Conservation (phyloP, 2,113 vertebrate species). For the Malurus elegans region DNA sequence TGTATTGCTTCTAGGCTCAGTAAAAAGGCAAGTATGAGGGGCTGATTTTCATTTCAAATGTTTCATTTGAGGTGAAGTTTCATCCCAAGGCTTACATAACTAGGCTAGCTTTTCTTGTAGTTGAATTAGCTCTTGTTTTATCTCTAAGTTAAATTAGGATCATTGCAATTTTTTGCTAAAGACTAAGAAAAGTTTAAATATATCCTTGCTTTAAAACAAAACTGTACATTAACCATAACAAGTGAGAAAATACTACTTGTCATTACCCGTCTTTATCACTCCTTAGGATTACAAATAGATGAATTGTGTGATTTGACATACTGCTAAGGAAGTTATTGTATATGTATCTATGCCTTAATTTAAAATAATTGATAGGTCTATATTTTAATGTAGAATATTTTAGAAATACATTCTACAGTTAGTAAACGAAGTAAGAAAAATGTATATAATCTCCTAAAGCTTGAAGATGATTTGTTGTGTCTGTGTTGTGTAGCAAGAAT, state of each 20-base stretch:
- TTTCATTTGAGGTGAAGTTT: conserved; percentile 6
- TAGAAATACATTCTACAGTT: not conserved
- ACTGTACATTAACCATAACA: not conserved
- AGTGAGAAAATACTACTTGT: not conserved
- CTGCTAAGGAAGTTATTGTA: not conserved
- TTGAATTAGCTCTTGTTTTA: not conserved
- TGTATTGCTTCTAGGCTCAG: not conserved
- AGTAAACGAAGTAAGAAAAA: not conserved
- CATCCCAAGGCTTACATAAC: not conserved
- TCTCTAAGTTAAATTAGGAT: not conserved
- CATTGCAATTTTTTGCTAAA: not conserved
- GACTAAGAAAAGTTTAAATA: not conserved
- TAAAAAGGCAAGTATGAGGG: not conserved
- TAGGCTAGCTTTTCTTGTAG: not conserved
- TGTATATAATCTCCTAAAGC: not conserved
- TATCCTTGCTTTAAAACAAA: not conserved
- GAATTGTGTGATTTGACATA: not conserved
- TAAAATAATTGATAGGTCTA: not conserved
- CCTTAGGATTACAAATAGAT: not conserved
- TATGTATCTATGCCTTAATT: not conserved
- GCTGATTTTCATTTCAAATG: conserved; percentile 11
- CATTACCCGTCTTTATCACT: not conserved
- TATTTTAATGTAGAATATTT: not conserved
- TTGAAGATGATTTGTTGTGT: not conserved
- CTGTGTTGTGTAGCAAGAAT: not conserved